Base-by-base conservation (phyloP, 2,113 vertebrate species). In the Pomatostomus ruficeps region DNA sequence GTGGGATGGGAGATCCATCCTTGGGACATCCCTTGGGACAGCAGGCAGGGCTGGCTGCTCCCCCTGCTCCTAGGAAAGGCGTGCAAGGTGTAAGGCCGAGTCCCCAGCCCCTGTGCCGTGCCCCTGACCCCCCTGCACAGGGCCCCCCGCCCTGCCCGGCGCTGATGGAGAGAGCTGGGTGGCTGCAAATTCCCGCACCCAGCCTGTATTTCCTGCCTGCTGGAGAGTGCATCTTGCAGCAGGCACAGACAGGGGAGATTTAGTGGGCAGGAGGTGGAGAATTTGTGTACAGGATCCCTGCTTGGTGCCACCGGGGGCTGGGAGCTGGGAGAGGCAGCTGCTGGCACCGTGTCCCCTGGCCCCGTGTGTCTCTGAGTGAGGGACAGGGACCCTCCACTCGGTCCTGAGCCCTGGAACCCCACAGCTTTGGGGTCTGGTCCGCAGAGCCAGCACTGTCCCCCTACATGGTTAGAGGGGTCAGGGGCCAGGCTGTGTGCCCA, bases 341-440 rank as follows among this genome's bases (percentile, higher is more conserved):
- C 21, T 9, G 3, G 38, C 71, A 33, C n/a, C 3, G 5, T 3
- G 0, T 1, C 1, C 54, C 55, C 28, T 4, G 1, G 58, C 20
- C 35, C 35, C 0, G 1, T 0, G 0, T 22, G 40, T 43, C 61
- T 85, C 2, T 0, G 9, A 16, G 42, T 0, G 7, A 36, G 29
- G 36, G 28, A 26, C 52, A 70, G 19, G 31, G 70, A 57, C 29
- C 5, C 21, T 12, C 21, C 0, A 1, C 35, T 38, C 0, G 0
- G 2, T 36, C 45, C 52, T 4, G 5, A 72, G 33, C 35, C 23
- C 35, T 20, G 67, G 26, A 63, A 6, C 45, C 14, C 54, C 7
- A 0, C 1, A 7, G 1, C 31, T 21, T 14, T 2, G 19, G 23
- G 33, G 25, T 45, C 17, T 1, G 2, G 5, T 18, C 33, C 7